Evolutionary conservation across 1,140 invertebrate species (phyloP).

Genomic region (Cherax destructor): DNA sequence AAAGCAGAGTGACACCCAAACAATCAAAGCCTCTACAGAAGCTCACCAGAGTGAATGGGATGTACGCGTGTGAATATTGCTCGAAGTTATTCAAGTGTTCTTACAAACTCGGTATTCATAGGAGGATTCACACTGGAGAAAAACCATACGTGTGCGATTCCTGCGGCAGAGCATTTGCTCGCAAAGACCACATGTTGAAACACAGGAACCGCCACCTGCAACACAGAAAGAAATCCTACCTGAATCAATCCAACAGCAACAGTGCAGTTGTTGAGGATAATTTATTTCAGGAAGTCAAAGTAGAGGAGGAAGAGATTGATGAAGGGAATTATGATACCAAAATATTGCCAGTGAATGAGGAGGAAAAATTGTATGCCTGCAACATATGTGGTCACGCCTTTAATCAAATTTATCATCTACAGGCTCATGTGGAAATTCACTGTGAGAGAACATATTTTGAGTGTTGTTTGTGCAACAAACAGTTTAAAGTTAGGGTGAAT

Average conservation of each 20-base stretch:
- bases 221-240: not conserved
- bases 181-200: constrained; percentile 38
- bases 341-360: not conserved
- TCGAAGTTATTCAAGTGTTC: constrained; percentile 16
- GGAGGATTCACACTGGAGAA: constrained; percentile 27
- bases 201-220: constrained; percentile 11
- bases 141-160: constrained; percentile 23
- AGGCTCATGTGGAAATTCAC: constrained; percentile 20
- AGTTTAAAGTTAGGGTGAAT: constrained; percentile 40
- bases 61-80: constrained; percentile 16
- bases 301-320: constrained; percentile 22
- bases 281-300: not conserved
- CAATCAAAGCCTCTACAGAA: not conserved
- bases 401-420: constrained; percentile 15
- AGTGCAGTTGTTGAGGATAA: not conserved
- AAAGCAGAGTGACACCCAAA: too few species aligned
- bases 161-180: constrained; percentile 29
- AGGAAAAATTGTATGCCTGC: constrained; percentile 5
- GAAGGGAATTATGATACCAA: not conserved
- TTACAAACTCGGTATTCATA: constrained; percentile 19
- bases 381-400: constrained; percentile 26
- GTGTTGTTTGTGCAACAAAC: constrained; percentile 26
- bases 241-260: not conserved
- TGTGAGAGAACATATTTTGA: constrained; percentile 11
- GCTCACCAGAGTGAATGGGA: not conserved